A percentile compares a stretch with the other conserved stretches of the same genome.
phyloP scores from a whole-genome alignment of 1,140 invertebrate species.

The Agrypnia vestita region DNA sequence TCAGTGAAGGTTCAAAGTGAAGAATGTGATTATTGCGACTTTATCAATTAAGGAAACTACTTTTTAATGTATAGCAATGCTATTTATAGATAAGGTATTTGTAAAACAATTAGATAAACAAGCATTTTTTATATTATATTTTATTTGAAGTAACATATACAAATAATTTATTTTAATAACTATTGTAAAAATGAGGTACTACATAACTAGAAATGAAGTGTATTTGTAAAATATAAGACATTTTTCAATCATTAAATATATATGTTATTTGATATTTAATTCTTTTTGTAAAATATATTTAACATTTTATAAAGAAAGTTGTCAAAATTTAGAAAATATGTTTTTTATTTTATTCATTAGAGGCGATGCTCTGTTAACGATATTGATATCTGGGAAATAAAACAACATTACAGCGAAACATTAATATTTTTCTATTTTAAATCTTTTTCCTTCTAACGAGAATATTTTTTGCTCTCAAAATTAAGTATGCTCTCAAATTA shows the following conservation, averaged over 20 bases:
- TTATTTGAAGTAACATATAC: constrained; percentile 26
- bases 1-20: constrained; percentile 5
- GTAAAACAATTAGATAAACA: background rate
- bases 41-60: constrained; percentile 5
- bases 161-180: constrained; percentile 35
- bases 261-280: constrained; percentile 34
- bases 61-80: background rate
- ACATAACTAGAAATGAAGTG: background rate
- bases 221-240: constrained; percentile 18
- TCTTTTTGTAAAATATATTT: constrained; percentile 15
- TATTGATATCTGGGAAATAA: too few species aligned
- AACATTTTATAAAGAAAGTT: too few species aligned
- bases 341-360: too few species aligned
- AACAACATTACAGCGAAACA: too few species aligned
- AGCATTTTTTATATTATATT: constrained; percentile 38
- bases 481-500: too few species aligned
- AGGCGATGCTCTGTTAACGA: too few species aligned
- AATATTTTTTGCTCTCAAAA: too few species aligned
- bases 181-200: constrained; percentile 21
- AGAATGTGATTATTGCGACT: constrained; percentile 25
- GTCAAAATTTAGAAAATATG: too few species aligned
- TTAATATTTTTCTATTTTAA: too few species aligned
- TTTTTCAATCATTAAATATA: constrained; percentile 3
- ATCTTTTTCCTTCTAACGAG: too few species aligned
- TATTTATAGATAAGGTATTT: background rate